These are phyloP conservation scores for Cynopterus sphinx DNA, from an alignment of 2,797 vertebrate genomes.

Conservation along the genomic window DNA sequence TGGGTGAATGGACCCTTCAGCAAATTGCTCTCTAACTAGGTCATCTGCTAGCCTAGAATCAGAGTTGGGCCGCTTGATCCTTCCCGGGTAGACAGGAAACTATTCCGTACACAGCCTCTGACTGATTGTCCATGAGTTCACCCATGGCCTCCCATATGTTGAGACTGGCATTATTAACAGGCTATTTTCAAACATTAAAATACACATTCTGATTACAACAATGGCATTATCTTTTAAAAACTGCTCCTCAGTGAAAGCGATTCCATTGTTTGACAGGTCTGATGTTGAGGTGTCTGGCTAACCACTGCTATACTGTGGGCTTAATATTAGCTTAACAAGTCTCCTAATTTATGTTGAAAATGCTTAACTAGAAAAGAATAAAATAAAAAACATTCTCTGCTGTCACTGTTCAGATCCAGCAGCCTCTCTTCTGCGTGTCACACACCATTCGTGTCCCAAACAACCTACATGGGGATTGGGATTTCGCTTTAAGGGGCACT, in stretches of 20 bases:
- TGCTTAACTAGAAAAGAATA: not conserved
- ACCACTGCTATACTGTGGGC: not conserved
- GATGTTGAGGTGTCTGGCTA: not conserved
- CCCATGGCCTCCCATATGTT: not conserved
- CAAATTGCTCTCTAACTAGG: not conserved
- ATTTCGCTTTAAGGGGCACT: not conserved
- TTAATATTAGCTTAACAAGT: not conserved
- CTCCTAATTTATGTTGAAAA: not conserved
- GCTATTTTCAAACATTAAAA: not conserved
- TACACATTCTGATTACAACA: not conserved
- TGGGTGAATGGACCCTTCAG: not conserved
- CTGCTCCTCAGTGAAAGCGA: not conserved
- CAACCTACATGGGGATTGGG: not conserved
- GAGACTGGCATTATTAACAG: not conserved
- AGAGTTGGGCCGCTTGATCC: too few relatives aligned
- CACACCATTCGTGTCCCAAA: not conserved
- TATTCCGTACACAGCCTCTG: not conserved
- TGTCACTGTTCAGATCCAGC: not conserved
- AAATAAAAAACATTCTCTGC: not conserved
- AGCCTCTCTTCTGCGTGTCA: not conserved
- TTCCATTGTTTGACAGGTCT: not conserved
- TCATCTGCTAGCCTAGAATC: not conserved
- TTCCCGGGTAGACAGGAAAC: not conserved
- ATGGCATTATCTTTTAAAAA: not conserved
- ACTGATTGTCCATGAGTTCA: not conserved